Base-by-base conservation (phyloP, 2,888 invertebrate species). In the Strigamia transsilvanica region DNA sequence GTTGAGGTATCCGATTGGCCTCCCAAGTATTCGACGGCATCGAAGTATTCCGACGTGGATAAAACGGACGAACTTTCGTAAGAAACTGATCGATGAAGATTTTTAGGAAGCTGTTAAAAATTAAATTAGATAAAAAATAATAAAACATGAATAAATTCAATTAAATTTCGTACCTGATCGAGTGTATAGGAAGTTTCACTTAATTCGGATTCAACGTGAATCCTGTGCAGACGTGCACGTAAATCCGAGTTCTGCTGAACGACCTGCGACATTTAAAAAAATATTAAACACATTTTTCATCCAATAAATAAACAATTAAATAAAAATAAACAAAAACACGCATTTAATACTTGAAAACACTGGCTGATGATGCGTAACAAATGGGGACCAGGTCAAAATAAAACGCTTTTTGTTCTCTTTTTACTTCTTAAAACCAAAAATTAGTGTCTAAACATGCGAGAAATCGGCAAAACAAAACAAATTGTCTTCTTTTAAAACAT, bases 41-140 rank as follows among this genome's bases (percentile, higher is more conserved):
- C 94, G 87, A 93, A 94, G 89, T 94, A 94, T 88, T 94, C 93
- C 0, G 93, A 92, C 0, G 92, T 92, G 83, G 93, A 93, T 32
- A 93, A 91, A 85, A 93, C 92, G 0, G 93, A 93, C 81, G 87
- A 87, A 32, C 93, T 94, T 86, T 93, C 93, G 88, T 93, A 93
- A 87, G 93, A 93, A 78, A 93, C 88, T 0, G 93, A 93, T 86
- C 91, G 91, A 84, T 91, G 91, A 85, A 92, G 90, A 80, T 89
- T 90, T 83, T 91, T 90, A 83, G 85, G 86, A 27, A 79, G 84
- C 80, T 82, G 61, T 51, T 61, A 34, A 23, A 23, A 13, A 27
- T 27, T 27, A n/a, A n/a, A 27, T 27, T 27, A 2, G n/a, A n/a
- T 27, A 27, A 27, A 27, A 27, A 13, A 23, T 6, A 80, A 6